Percentiles rank a stretch among this genome's conserved stretches.
phyloP scores from a whole-genome alignment of 2,888 invertebrate species.

The Anodontia alba region DNA sequence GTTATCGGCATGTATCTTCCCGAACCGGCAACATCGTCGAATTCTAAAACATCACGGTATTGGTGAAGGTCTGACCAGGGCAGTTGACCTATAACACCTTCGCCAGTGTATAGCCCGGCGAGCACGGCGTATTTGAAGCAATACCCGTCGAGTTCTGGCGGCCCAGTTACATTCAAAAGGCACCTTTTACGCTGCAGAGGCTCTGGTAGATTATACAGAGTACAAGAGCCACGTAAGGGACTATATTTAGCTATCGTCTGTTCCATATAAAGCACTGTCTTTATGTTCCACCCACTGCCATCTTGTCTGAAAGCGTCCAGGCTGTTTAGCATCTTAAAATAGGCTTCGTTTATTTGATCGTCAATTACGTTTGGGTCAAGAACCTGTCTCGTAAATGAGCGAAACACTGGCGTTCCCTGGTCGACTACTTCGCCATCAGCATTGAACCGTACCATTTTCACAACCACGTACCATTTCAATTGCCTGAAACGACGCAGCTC shows the following conservation, averaged over 20 bases:
- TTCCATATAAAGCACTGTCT: neutral
- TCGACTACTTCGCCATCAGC: conserved; percentile 11
- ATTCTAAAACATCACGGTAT: neutral
- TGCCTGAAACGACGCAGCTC: conserved; percentile 6
- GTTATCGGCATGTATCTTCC: conserved; percentile 9
- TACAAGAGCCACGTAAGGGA: neutral
- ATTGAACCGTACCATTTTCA: conserved; percentile 14
- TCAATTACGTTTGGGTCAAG: neutral
- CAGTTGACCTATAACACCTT: neutral
- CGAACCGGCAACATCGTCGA: neutral
- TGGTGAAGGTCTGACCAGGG: conserved; percentile 5
- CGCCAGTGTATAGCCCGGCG: neutral
- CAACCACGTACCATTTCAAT: conserved; percentile 20
- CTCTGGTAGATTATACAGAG: neutral
- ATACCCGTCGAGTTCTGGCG: conserved; percentile 4
- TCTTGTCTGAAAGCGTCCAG: neutral
- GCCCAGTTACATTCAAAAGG: conserved; percentile 15
- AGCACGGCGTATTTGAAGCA: conserved; percentile 17
- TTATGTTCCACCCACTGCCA: neutral
- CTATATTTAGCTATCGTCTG: conserved; percentile 8
- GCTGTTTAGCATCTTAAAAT: conserved; percentile 18
- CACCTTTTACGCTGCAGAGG: neutral
- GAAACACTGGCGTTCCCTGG: neutral
- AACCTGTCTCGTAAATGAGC: neutral
- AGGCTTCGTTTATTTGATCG: conserved; percentile 26